A percentile compares a stretch with the other conserved stretches of the same genome.
phyloP scores from a whole-genome alignment of 2,888 invertebrate genomes.

The Diplolepis rosae region DNA sequence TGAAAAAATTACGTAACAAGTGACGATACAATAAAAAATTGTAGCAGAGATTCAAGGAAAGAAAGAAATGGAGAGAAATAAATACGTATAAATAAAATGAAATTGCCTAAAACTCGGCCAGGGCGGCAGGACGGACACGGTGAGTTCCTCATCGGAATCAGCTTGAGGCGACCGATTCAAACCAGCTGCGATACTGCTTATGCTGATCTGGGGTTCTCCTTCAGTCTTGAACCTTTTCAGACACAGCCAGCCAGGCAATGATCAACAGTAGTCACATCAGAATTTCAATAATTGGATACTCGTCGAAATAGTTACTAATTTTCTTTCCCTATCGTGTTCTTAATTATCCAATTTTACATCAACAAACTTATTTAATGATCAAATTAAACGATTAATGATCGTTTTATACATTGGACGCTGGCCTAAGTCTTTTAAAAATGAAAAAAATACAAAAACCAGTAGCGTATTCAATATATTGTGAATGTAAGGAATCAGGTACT shows the following conservation, averaged over 20 bases:
- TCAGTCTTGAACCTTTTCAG: conserved; percentile 73
- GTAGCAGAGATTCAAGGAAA: conserved; percentile 60
- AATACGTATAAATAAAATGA: conserved; percentile 72
- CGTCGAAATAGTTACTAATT: conserved; percentile 30
- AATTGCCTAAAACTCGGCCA: conserved; percentile 74
- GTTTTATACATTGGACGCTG: conserved; percentile 3
- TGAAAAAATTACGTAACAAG: conserved; percentile 46
- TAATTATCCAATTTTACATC: not conserved
- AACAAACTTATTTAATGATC: not conserved
- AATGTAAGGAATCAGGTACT: not conserved
- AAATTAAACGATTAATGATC: not conserved
- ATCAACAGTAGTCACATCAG: conserved; percentile 70
- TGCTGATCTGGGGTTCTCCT: conserved; percentile 69
- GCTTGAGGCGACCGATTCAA: conserved; percentile 45
- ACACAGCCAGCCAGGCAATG: conserved; percentile 71
- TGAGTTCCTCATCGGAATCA: conserved; percentile 73
- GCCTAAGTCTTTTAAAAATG: not conserved
- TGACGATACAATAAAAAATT: conserved; percentile 54
- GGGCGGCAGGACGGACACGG: conserved; percentile 73
- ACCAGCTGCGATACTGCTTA: conserved; percentile 58
- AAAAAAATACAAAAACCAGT: not conserved
- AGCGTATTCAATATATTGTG: not conserved
- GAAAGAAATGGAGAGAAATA: conserved; percentile 67
- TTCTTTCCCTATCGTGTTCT: not conserved
- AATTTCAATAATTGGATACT: conserved; percentile 53